These are phyloP conservation scores for Tringa solitaria DNA, from an alignment of 2,113 vertebrate species.

Conservation along the genomic window DNA sequence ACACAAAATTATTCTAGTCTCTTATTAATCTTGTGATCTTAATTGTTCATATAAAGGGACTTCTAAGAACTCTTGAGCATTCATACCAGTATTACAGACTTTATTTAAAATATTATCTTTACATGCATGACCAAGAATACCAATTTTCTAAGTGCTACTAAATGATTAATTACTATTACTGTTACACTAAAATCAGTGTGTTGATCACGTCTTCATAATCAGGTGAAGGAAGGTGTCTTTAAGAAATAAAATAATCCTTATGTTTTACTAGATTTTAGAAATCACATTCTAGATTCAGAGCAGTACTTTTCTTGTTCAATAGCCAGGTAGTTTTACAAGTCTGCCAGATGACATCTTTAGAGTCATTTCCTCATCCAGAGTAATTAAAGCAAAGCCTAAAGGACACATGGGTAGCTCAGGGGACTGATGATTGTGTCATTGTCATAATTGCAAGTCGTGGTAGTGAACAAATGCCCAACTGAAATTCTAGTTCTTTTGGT, in stretches of 20 bases:
- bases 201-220: not conserved
- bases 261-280: not conserved
- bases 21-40: not conserved
- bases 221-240: not conserved
- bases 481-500: not conserved
- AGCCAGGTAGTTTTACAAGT: not conserved
- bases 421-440: not conserved
- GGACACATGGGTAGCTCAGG: not conserved
- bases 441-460: not conserved
- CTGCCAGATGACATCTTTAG: not conserved
- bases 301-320: not conserved
- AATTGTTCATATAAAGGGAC: not conserved
- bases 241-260: not conserved
- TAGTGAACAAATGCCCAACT: not conserved
- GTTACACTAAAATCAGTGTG: not conserved
- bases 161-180: not conserved
- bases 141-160: not conserved
- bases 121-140: not conserved
- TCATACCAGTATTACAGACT: not conserved
- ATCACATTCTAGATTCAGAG: not conserved
- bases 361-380: not conserved
- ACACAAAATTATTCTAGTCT: not conserved
- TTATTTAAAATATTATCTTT: constrained; percentile 7
- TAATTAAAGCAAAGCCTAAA: not conserved
- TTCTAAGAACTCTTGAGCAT: not conserved